Percentiles rank a stretch among this genome's conserved stretches.
Conservation (phyloP, 2,797 vertebrate genomes). For the Falco berigora region DNA sequence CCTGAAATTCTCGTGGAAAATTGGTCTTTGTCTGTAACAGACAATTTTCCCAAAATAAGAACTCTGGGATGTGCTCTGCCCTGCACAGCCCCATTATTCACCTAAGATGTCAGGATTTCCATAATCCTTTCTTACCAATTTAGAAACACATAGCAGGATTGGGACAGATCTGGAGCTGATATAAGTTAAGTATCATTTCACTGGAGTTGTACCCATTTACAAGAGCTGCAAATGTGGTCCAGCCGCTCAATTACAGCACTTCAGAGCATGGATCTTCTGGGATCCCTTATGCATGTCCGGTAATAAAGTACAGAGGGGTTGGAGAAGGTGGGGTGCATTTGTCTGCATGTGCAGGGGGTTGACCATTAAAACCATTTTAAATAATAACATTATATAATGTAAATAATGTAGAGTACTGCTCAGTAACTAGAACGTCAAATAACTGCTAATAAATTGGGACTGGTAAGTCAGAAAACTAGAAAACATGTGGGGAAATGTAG, state of each 20-base stretch:
- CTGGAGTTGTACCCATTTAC: constrained; percentile 1
- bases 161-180: neutral
- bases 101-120: neutral
- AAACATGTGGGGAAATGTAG: neutral
- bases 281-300: neutral
- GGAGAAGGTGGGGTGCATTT: neutral
- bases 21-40: neutral
- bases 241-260: constrained; percentile 9
- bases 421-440: neutral
- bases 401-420: neutral
- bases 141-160: neutral
- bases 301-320: neutral
- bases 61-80: neutral
- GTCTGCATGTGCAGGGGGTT: neutral
- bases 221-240: constrained; percentile 8
- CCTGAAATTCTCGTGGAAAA: neutral
- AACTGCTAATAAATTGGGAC: neutral
- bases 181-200: neutral
- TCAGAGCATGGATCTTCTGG: constrained; percentile 17
- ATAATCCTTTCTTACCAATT: neutral
- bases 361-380: neutral
- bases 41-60: neutral
- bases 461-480: neutral
- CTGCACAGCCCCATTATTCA: neutral
- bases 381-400: neutral